Conservation (phyloP, 2,888 invertebrate genomes). For the Helleia helle region DNA sequence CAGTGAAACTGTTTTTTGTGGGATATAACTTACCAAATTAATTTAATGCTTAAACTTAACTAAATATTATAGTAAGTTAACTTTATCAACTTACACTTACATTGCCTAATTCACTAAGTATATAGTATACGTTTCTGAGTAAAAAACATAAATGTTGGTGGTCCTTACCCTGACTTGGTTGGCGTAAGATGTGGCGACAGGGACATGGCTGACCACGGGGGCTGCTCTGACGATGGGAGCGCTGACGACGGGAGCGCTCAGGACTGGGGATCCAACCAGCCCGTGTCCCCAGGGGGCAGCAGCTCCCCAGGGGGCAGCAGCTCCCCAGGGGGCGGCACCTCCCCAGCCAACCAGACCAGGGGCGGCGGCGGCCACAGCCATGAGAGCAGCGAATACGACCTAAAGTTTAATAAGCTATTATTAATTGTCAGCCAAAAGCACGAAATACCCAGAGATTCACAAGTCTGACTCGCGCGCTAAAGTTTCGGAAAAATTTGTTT, state of each 20-base stretch:
- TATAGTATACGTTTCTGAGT: no score
- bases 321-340: not conserved
- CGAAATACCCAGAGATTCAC: no score
- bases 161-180: slow-evolving; percentile 75
- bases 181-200: slow-evolving; percentile 77
- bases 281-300: slow-evolving; percentile 45
- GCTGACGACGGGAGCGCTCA: slow-evolving; percentile 45
- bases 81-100: no score
- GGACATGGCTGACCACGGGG: slow-evolving; percentile 63
- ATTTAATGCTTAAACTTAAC: no score
- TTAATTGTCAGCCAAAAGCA: no score
- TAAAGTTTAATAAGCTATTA: slow-evolving; percentile 34
- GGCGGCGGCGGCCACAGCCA: slow-evolving; percentile 57
- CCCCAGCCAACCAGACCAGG: slow-evolving; percentile 56
- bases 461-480: no score
- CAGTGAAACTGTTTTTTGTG: no score
- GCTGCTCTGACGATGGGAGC: slow-evolving; percentile 42
- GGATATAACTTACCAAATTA: no score
- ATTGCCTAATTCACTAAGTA: no score
- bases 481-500: no score
- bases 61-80: no score
- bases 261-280: slow-evolving; percentile 27
- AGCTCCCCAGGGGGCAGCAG: slow-evolving; percentile 36
- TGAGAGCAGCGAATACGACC: slow-evolving; percentile 66
- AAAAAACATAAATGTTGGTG: no score